phyloP scores from a whole-genome alignment of 1,140 invertebrate species.

The Charaxes varanes region DNA sequence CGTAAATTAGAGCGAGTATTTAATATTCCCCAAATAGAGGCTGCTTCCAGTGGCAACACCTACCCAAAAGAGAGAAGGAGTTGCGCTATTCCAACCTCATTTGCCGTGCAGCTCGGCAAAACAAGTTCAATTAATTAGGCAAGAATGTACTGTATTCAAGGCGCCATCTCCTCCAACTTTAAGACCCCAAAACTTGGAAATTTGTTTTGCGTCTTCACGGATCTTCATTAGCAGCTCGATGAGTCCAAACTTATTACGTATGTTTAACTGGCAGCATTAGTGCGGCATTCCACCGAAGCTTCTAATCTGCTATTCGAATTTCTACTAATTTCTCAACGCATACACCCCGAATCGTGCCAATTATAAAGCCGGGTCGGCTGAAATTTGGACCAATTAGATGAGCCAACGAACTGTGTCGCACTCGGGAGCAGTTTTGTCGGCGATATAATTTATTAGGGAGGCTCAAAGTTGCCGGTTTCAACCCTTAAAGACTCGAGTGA shows the following conservation, averaged over 20 bases:
- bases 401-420: slow-evolving; percentile 67
- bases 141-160: slow-evolving; percentile 57
- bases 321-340: slow-evolving; percentile 53
- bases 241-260: slow-evolving; percentile 56
- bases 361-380: slow-evolving; percentile 60
- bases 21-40: too few relatives aligned
- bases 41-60: too few relatives aligned
- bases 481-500: slow-evolving; percentile 69
- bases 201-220: slow-evolving; percentile 54
- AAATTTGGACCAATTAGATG: slow-evolving; percentile 71
- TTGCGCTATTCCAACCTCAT: too few relatives aligned
- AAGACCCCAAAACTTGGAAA: slow-evolving; percentile 49
- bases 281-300: slow-evolving; percentile 42
- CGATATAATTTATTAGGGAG: slow-evolving; percentile 72
- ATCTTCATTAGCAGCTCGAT: slow-evolving; percentile 64
- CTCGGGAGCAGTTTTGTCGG: slow-evolving; percentile 68
- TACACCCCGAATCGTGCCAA: slow-evolving; percentile 56
- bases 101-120: too few relatives aligned
- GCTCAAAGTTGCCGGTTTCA: slow-evolving; percentile 63
- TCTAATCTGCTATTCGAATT: slow-evolving; percentile 52
- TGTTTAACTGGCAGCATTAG: slow-evolving; percentile 50
- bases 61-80: too few relatives aligned
- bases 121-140: slow-evolving; percentile 68
- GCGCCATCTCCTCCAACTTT: slow-evolving; percentile 37
- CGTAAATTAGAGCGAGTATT: too few relatives aligned